These are phyloP conservation scores for Indicator maculatus DNA, from an alignment of 2,113 vertebrate genomes.

Conservation along the genomic window DNA sequence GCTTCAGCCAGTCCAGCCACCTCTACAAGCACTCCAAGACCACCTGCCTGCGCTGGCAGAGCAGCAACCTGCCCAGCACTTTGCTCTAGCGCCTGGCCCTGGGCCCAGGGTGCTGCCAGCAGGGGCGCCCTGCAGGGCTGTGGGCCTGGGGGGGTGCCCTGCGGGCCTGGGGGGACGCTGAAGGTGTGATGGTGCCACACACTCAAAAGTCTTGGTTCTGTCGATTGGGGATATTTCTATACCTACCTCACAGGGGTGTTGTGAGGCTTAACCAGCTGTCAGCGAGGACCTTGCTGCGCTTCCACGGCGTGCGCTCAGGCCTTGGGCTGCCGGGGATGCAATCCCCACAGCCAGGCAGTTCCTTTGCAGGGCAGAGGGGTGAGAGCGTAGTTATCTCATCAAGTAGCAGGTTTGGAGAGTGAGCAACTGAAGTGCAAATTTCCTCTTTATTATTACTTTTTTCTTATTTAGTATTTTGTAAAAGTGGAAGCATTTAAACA, in stretches of 20 bases:
- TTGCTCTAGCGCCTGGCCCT: conserved; percentile 77
- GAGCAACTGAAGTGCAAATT: conserved; percentile 63
- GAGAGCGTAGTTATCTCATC: conserved; percentile 27
- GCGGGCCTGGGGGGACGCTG: background rate
- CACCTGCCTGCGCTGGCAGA: conserved; percentile 96
- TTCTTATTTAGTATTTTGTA: conserved; percentile 46
- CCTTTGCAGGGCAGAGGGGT: conserved; percentile 51
- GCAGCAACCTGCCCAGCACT: conserved; percentile 88
- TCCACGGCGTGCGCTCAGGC: background rate
- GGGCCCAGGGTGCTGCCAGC: background rate
- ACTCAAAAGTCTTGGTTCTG: conserved; percentile 22
- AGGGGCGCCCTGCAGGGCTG: background rate
- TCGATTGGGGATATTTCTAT: conserved; percentile 52
- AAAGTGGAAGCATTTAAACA: conserved; percentile 73
- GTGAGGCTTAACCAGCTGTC: conserved; percentile 36
- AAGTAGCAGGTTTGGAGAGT: conserved; percentile 51
- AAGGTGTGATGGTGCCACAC: background rate
- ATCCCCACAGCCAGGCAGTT: background rate
- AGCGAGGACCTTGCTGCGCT: background rate
- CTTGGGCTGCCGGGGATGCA: background rate
- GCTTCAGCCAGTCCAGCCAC: conserved; percentile 97
- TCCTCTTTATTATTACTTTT: background rate
- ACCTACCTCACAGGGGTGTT: conserved; percentile 66
- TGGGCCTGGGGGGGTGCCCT: background rate
- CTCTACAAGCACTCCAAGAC: conserved; percentile 98